Base-by-base conservation (phyloP, 64 coral and sea anemone genomes). In the Montipora sp. region DNA sequence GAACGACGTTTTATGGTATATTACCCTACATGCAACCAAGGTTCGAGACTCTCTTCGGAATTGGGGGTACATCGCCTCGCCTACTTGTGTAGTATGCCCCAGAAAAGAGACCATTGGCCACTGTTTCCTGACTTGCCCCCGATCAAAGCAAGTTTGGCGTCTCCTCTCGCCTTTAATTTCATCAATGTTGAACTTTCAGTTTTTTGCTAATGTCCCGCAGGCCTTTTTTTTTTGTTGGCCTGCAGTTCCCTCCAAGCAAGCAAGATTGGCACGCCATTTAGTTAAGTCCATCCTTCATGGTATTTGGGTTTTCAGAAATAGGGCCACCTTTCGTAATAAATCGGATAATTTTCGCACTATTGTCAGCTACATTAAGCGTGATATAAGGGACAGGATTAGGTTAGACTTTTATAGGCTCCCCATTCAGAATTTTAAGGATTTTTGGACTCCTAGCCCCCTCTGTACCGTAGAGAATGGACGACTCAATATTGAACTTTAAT, bases 61-160 rank as follows among this genome's bases (percentile, higher is more conserved):
- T 0, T 83, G 81, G 81, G 60, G 36, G 6, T 83, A 83, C 15
- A n/a, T 48, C 1, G 43, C 18, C 14, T 19, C 59, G 0, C 36
- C 61, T 5, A 0, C 1, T 0, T 83, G 81, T 48, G 81, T 59
- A 0, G 6, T 0, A 7, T 83, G 59, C 43, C 3, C 1, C 5
- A 13, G 59, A 7, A 20, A 48, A 68, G 81, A 83, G 11, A 83
- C 80, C 1, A 83, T 83, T 48, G 16, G 68, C n/a, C 81, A 83
- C 0, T 83, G 81, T 68, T 68, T 61, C 59, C 79, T 82, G 0
- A 82, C 60, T 15, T 82, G 79, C 45, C 10, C 21, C 1, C 36
- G 81, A 8, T 59, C 0, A 0, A 68, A 48, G 60, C 5, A 5
- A 14, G 60, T 83, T 27, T 83, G 43, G 81, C 0, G 0, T 0